phyloP scores from a whole-genome alignment of 2,797 vertebrate genomes.

The Parauchenoglanis punctatus region DNA sequence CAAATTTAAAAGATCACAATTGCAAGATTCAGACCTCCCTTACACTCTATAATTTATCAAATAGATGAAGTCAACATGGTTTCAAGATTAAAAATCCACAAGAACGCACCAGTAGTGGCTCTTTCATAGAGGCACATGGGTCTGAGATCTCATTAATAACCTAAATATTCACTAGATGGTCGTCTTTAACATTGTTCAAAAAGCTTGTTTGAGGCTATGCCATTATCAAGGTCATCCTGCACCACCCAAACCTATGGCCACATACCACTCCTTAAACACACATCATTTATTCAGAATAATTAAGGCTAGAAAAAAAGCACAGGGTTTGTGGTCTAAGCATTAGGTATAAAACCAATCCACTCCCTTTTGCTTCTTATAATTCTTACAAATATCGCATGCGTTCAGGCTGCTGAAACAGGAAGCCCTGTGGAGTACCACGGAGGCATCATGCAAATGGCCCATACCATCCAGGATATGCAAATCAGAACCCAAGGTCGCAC shows the following conservation, averaged over 20 bases:
- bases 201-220: neutral
- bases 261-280: neutral
- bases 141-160: neutral
- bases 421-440: slow-evolving; percentile 87
- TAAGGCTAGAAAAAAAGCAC: neutral
- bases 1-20: neutral
- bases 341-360: neutral
- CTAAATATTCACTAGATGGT: neutral
- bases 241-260: neutral
- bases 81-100: neutral
- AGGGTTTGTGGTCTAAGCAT: neutral
- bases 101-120: neutral
- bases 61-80: neutral
- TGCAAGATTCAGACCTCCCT: neutral
- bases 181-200: neutral
- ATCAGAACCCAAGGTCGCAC: neutral
- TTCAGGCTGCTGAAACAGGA: slow-evolving; percentile 86
- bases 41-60: too few species aligned
- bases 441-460: slow-evolving; percentile 57
- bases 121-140: neutral
- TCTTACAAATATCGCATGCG: neutral
- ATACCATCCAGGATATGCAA: slow-evolving; percentile 23
- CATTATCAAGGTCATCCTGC: neutral
- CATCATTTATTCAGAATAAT: neutral
- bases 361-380: neutral